phyloP scores from a whole-genome alignment of 1,140 invertebrate species.

The Hyposmocoma kahamanoa region DNA sequence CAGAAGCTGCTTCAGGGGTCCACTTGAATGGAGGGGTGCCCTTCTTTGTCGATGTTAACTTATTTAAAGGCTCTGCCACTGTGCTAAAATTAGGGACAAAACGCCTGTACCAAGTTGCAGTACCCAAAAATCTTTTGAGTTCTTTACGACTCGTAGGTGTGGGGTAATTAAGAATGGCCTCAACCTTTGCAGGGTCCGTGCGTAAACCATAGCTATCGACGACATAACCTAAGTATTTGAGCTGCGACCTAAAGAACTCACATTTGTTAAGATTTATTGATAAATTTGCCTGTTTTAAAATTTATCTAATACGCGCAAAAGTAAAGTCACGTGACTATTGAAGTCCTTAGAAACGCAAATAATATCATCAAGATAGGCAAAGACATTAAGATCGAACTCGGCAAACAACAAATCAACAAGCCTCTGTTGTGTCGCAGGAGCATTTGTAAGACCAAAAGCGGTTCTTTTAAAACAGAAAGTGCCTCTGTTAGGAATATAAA shows the following conservation, averaged over 20 bases:
- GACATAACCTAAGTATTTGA: constrained; percentile 42
- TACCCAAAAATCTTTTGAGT: constrained; percentile 46
- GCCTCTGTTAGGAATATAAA: constrained; percentile 29
- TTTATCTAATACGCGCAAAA: constrained; percentile 28
- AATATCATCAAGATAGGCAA: constrained; percentile 45
- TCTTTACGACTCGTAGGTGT: constrained; percentile 33
- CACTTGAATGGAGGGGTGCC: constrained; percentile 17
- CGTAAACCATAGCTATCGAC: constrained; percentile 40
- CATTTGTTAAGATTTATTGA: constrained; percentile 32
- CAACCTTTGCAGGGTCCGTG: constrained; percentile 53
- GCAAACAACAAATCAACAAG: constrained; percentile 34
- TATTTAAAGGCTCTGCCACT: constrained; percentile 22
- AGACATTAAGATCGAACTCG: constrained; percentile 21
- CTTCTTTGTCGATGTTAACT: constrained; percentile 31
- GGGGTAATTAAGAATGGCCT: constrained; percentile 43
- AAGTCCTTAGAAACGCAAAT: constrained; percentile 30
- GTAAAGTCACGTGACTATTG: constrained; percentile 26
- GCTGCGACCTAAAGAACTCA: constrained; percentile 18
- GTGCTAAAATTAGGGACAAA: constrained; percentile 41
- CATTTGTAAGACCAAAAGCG: constrained; percentile 31
- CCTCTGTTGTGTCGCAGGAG: constrained; percentile 23
- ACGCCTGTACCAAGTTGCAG: constrained; percentile 55
- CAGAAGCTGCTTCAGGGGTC: constrained; percentile 16
- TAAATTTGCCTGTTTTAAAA: constrained; percentile 26
- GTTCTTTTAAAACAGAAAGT: constrained; percentile 29